A percentile compares a stretch with the other conserved stretches of the same genome.
Conservation (phyloP, 2,888 invertebrate species). For the Rotaria macrura region DNA sequence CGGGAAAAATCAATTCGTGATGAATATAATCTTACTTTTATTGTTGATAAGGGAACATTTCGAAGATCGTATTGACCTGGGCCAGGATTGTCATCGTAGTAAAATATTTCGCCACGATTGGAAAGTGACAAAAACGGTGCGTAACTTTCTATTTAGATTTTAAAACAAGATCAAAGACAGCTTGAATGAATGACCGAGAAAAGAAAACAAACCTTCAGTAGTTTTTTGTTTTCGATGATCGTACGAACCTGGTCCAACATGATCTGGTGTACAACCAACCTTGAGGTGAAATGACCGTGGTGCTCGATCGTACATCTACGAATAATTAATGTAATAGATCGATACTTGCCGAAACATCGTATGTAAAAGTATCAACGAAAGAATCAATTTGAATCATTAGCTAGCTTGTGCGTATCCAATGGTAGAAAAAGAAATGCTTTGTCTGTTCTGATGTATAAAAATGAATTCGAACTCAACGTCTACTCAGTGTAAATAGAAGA, state of each 20-base stretch:
- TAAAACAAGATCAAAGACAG: neutral
- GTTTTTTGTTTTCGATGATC: neutral
- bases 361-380: no score
- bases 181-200: no score
- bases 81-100: constrained; percentile 39
- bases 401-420: no score
- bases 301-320: neutral
- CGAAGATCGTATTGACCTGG: constrained; percentile 38
- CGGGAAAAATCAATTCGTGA: no score
- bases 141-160: constrained; percentile 44
- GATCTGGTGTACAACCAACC: neutral
- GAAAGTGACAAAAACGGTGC: constrained; percentile 50
- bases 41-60: neutral
- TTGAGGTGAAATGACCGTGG: neutral
- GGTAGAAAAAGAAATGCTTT: no score
- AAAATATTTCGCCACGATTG: constrained; percentile 39
- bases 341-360: no score
- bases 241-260: neutral
- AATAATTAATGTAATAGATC: no score
- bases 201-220: neutral
- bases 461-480: no score
- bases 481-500: no score
- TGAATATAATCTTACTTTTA: neutral
- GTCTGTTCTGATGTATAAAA: no score
- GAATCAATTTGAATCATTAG: no score